Evolutionary conservation across 2,888 invertebrate species (phyloP).

Genomic region (Baccha elongata): DNA sequence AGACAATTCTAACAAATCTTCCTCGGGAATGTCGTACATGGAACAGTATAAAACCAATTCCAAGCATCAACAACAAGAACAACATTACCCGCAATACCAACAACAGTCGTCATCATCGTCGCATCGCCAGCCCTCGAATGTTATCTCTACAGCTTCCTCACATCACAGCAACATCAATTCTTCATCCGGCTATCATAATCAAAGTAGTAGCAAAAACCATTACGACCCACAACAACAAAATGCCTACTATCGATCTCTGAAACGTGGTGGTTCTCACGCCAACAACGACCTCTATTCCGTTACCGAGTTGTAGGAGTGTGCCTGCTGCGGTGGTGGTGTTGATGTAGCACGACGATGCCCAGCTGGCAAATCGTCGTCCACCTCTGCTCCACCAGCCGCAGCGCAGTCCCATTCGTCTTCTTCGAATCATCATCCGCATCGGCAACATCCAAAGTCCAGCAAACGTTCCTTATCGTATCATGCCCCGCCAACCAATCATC

Average conservation of each 20-base stretch:
- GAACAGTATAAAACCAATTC: conserved; percentile 78
- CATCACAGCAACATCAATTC: conserved; percentile 73
- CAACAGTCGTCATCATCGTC: conserved; percentile 75
- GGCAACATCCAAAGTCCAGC: conserved; percentile 73
- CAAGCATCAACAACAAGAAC: conserved; percentile 72
- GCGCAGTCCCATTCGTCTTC: conserved; percentile 72
- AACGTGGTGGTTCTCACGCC: conserved; percentile 82
- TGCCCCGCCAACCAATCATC: conserved; percentile 67
- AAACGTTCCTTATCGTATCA: conserved; percentile 74
- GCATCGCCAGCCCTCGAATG: conserved; percentile 73
- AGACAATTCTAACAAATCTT: conserved; percentile 76
- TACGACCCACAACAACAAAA: conserved; percentile 74
- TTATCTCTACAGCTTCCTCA: conserved; percentile 70
- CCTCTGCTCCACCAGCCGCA: conserved; percentile 76
- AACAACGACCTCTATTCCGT: conserved; percentile 88
- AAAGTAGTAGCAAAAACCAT: conserved; percentile 72
- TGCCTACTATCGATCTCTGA: conserved; percentile 83
- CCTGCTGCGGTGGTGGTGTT: conserved; percentile 83
- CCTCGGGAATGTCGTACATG: conserved; percentile 77
- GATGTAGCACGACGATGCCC: conserved; percentile 81
- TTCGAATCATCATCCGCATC: conserved; percentile 66
- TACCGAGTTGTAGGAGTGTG: conserved; percentile 86
- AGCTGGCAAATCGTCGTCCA: conserved; percentile 74
- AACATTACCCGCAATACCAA: conserved; percentile 79
- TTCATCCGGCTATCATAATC: conserved; percentile 74